Base-by-base conservation (phyloP, 1,140 invertebrate genomes). In the Drosophila albomicans region DNA sequence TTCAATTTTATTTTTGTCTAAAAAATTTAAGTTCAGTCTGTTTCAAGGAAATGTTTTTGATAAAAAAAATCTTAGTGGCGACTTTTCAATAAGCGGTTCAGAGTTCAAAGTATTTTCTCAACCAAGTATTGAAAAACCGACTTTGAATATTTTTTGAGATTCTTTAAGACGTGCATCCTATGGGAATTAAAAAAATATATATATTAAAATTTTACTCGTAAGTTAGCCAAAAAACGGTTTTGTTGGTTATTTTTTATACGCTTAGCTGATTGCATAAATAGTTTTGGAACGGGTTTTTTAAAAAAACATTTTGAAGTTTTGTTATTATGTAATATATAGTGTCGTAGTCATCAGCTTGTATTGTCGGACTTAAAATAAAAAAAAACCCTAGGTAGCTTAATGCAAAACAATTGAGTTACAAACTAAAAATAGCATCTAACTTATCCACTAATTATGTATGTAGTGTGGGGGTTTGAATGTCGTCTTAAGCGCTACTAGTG, bases 41-140 rank as follows among this genome's bases (percentile, higher is more conserved):
- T 87, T 87, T 87, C 77, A 88, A 87, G 84, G 84, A 87, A 87
- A 88, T 87, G 84, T 88, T 88, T 88, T 88, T 84, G 72, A 78
- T 78, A 75, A 80, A 88, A 20, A 86, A 86, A 84, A 80, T 73
- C 66, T 63, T 75, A 75, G 15, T 16, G 6, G 15, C 72, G 49
- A 35, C 5, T 38, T 48, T 1, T 61, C 41, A 68, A 74, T 54
- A 7, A 46, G 6, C 32, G 28, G 25, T 57, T 71, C 13, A 43
- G 57, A 28, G 13, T 35, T 35, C 5, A 32, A 2, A 25, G 35
- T 63, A 20, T 35, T 51, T 1, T 68, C 5, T 51, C 11, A 57
- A 43, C 38, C 59, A 8, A 16, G 28, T 35, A 59, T 52, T 59
- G 46, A 52, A 38, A 66, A 67, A 8, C n/a, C 62, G 56, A 35